Conservation (phyloP, 2,113 vertebrate species). For the Crotalus viridis region DNA sequence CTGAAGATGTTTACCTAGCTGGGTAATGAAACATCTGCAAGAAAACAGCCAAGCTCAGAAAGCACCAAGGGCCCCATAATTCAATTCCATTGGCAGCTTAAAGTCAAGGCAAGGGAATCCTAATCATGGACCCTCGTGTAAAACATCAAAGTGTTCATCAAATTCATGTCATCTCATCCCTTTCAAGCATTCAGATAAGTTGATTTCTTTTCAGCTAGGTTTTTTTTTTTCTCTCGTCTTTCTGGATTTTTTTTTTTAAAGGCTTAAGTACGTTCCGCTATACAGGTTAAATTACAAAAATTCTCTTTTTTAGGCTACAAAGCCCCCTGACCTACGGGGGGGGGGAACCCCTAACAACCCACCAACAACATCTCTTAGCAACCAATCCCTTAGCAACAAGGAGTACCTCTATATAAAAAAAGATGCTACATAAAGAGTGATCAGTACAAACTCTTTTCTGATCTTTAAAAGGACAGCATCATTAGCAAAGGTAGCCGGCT, state of each 20-base stretch:
- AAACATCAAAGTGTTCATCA: background rate
- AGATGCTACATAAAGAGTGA: constrained; percentile 73
- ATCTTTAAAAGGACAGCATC: constrained; percentile 62
- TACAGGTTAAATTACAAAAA: constrained; percentile 65
- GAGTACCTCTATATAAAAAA: constrained; percentile 76
- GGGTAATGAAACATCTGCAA: background rate
- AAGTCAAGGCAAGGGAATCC: background rate
- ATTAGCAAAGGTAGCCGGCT: constrained; percentile 61
- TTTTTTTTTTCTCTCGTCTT: constrained; percentile 21
- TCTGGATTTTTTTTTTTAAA: constrained; percentile 4
- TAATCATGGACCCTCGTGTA: background rate
- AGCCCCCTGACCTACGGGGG: constrained; percentile 68
- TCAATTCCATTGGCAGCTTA: no score
- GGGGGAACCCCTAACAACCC: constrained; percentile 43
- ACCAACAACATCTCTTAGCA: constrained; percentile 74
- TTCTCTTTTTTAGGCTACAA: constrained; percentile 65
- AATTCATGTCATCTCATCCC: background rate
- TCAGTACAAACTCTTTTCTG: constrained; percentile 66
- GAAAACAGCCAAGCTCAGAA: background rate
- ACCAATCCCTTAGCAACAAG: constrained; percentile 85
- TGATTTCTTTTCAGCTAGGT: constrained; percentile 25
- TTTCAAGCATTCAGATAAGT: background rate
- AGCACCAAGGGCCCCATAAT: background rate
- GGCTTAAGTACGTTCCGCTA: constrained; percentile 44
- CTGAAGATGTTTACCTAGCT: background rate